Conservation (phyloP, 1,140 invertebrate species). For the Muscidifurax raptorellus region DNA sequence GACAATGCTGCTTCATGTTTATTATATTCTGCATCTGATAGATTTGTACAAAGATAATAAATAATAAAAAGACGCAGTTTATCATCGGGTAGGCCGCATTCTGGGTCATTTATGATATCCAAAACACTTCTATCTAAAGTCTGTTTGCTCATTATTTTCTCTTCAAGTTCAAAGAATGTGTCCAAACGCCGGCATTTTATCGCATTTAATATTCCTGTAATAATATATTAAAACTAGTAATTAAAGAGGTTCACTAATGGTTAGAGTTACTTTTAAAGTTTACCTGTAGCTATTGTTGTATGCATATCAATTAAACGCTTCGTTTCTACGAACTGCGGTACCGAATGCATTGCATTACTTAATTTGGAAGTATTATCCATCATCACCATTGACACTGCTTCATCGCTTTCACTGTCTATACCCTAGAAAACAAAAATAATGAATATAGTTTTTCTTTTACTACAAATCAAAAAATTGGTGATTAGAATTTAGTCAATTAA, state of each 20-base stretch:
- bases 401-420: constrained; percentile 85
- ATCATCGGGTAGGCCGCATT: constrained; percentile 92
- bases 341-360: constrained; percentile 94
- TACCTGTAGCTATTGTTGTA: constrained; percentile 96
- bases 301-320: constrained; percentile 99
- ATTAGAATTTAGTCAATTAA: constrained; percentile 58
- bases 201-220: constrained; percentile 86
- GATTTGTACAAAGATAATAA: constrained; percentile 90
- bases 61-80: constrained; percentile 97
- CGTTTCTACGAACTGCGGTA: constrained; percentile 97
- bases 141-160: constrained; percentile 95
- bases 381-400: constrained; percentile 87
- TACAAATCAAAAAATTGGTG: background rate
- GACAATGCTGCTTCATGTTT: constrained; percentile 87
- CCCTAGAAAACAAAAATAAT: constrained; percentile 72
- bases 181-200: constrained; percentile 96
- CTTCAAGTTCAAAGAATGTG: constrained; percentile 97
- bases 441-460: constrained; percentile 1
- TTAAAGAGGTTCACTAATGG: background rate
- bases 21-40: constrained; percentile 89
- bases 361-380: constrained; percentile 96
- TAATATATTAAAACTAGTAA: constrained; percentile 49
- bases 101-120: constrained; percentile 89
- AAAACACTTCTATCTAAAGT: constrained; percentile 85
- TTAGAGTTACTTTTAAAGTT: constrained; percentile 44